A percentile compares a stretch with the other conserved stretches of the same genome.
These are phyloP conservation scores for Paraplagusia blochii DNA, from an alignment of 2,113 vertebrate genomes.

Conservation along the genomic window DNA sequence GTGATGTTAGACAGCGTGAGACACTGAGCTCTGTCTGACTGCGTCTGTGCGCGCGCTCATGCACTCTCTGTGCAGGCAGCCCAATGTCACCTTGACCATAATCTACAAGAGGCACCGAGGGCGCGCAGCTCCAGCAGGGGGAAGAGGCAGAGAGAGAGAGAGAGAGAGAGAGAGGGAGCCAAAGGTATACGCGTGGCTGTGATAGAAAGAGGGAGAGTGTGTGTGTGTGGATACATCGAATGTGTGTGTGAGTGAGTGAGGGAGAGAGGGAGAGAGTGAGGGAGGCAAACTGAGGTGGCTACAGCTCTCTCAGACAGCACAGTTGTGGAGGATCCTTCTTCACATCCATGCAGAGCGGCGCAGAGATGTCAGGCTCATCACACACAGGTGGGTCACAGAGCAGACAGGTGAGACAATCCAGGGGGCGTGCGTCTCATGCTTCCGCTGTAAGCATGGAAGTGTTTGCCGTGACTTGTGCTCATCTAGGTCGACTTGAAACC, in stretches of 20 bases:
- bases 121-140: slow-evolving; percentile 55
- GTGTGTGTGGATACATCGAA: slow-evolving; percentile 52
- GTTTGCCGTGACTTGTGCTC: background rate
- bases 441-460: slow-evolving; percentile 4
- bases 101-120: slow-evolving; percentile 62
- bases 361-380: slow-evolving; percentile 63
- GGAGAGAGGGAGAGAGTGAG: slow-evolving; percentile 10
- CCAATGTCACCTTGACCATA: slow-evolving; percentile 76
- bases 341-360: slow-evolving; percentile 60
- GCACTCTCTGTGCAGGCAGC: slow-evolving; percentile 22
- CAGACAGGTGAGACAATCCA: slow-evolving; percentile 40
- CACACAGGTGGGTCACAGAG: slow-evolving; percentile 65
- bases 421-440: slow-evolving; percentile 5
- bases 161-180: slow-evolving; percentile 42
- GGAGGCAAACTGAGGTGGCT: slow-evolving; percentile 57
- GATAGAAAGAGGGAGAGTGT: slow-evolving; percentile 19
- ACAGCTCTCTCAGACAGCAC: slow-evolving; percentile 57
- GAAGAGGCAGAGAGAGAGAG: slow-evolving; percentile 47
- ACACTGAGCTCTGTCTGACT: slow-evolving; percentile 34
- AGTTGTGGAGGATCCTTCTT: slow-evolving; percentile 63
- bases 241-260: slow-evolving; percentile 40
- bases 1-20: slow-evolving; percentile 65
- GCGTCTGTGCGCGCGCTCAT: slow-evolving; percentile 3
- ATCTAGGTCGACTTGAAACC: background rate
- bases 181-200: slow-evolving; percentile 41